Evolutionary conservation across 1,140 invertebrate species (phyloP), one percentile per base, ranked within the genome.

Genomic region (Papilio polyxenes): DNA sequence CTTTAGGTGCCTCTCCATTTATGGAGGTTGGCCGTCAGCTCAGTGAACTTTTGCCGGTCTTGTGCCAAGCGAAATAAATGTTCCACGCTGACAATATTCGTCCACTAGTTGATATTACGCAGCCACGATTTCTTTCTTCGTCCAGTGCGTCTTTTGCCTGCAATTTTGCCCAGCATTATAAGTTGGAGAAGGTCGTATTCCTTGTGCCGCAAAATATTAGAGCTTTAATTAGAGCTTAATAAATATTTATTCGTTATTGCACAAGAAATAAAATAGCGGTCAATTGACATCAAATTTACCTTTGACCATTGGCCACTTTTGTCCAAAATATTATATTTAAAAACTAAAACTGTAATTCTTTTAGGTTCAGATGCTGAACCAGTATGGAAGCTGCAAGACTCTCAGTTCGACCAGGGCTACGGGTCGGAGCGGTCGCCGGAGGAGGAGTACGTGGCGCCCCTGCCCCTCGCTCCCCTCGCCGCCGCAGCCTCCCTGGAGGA

Each of bases 381-480:
- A 7, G 94, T 95, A 65, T 94, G 94, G 94, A 95, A 95, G 82
- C 92, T 95, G 3, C 93, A 95, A 84, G 95, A 96, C 78, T 95
- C 96, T 49, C 95, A 96, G 40, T 96, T 96, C 89, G 96, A 97
- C 92, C 96, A 97, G 88, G 97, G 97, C 56, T 97, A 97, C 90
- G 97, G 96, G 3, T 97, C 96, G 0, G 97, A 97, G 88, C 94
- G 97, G n/a, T 97, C 97, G 0, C 97, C 96, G 1, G 97, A 97
- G 90, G 97, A 97, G 75, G 97, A 97, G 88, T 96, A 96, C 92
- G 88, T 91, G 4, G 96, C 96, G 5, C 96, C 97, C 2, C 95
- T 96, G 62, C 90, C 96, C 37, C 96, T 96, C 9, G 95, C 96
- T 7, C 95, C 95, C 1, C 95, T 96, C 59, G 90, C 96, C 44